These are phyloP conservation scores for Hesperophylax magnus DNA, from an alignment of 1,140 invertebrate genomes.

Conservation along the genomic window DNA sequence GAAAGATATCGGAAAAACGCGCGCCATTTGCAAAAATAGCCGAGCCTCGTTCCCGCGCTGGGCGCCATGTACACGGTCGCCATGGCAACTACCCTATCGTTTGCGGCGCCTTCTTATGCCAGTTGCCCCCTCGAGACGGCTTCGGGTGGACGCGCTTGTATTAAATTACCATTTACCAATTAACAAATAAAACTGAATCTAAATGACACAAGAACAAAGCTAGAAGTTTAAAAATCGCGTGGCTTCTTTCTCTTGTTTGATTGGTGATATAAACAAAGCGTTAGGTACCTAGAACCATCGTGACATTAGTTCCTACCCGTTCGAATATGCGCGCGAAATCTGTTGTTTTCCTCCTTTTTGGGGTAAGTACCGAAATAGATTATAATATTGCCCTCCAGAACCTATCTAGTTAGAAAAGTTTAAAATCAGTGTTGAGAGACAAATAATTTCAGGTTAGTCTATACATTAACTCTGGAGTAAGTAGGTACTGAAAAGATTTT, in stretches of 20 bases:
- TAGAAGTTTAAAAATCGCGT: too few species aligned
- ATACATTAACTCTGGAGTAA: too few species aligned
- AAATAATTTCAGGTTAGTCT: too few species aligned
- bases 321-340: constrained; percentile 6
- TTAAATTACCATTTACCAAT: neutral
- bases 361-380: too few species aligned
- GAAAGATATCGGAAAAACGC: constrained; percentile 17
- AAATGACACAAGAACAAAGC: too few species aligned
- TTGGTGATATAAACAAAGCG: too few species aligned
- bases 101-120: neutral
- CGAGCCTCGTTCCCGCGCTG: constrained; percentile 11
- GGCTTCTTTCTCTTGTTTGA: too few species aligned
- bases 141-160: constrained; percentile 8
- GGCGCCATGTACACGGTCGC: constrained; percentile 4
- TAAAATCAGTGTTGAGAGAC: too few species aligned
- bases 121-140: constrained; percentile 23
- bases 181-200: too few species aligned
- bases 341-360: neutral
- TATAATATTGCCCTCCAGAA: too few species aligned
- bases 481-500: too few species aligned
- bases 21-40: constrained; percentile 18
- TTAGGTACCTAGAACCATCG: neutral
- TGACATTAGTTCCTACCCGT: neutral
- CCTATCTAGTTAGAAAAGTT: too few species aligned
- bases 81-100: constrained; percentile 2